phyloP scores from a whole-genome alignment of 1,140 invertebrate species.

The Muscidifurax raptorellus region DNA sequence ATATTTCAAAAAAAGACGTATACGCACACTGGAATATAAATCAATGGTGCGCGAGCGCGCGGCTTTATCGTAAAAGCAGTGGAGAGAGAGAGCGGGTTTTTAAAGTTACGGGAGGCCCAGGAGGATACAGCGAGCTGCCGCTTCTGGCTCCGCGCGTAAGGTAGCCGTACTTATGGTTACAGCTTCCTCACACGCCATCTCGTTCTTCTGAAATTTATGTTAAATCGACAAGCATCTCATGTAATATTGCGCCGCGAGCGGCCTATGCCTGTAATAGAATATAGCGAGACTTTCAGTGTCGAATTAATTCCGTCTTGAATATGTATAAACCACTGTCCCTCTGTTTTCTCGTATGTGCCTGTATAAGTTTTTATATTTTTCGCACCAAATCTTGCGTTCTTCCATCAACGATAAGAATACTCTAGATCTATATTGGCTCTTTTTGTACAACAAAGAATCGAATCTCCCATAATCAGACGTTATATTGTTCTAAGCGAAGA shows the following conservation, averaged over 20 bases:
- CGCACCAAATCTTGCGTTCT: too few species aligned
- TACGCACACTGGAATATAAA: slow-evolving; percentile 1
- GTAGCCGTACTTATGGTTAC: slow-evolving; percentile 55
- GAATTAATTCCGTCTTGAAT: slow-evolving; percentile 31
- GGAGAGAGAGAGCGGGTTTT: not conserved
- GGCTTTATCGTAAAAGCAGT: not conserved
- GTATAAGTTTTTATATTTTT: too few species aligned
- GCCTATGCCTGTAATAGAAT: slow-evolving; percentile 12
- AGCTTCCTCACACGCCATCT: slow-evolving; percentile 60
- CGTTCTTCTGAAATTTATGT: slow-evolving; percentile 34
- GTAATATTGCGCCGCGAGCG: not conserved
- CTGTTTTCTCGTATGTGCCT: not conserved
- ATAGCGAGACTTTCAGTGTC: not conserved
- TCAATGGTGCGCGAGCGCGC: not conserved
- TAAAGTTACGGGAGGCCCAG: not conserved
- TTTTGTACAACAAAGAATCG: not conserved
- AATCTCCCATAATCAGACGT: not conserved
- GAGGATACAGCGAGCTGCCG: not conserved
- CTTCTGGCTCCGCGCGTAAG: not conserved
- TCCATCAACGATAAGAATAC: too few species aligned
- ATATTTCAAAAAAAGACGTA: not conserved
- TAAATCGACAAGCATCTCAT: slow-evolving; percentile 35
- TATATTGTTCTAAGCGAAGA: not conserved
- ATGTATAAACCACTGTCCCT: not conserved
- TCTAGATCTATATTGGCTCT: not conserved